These are phyloP conservation scores for Sacculina carcini DNA, from an alignment of 2,888 invertebrate genomes.

Conservation along the genomic window DNA sequence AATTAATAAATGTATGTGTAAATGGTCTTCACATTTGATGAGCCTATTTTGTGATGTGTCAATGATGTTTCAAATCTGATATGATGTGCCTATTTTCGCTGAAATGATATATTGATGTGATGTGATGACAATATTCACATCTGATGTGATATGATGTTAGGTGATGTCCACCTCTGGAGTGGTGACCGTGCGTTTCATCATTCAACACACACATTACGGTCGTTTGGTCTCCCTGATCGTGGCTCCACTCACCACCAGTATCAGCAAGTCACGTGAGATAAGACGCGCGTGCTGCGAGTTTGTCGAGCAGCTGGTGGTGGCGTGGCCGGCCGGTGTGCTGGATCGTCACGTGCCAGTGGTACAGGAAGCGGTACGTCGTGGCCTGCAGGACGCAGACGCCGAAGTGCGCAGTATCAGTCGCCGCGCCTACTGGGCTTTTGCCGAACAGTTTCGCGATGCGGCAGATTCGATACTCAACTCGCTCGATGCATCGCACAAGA, in stretches of 20 bases:
- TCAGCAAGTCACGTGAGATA: constrained; percentile 80
- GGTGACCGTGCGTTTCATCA: constrained; percentile 60
- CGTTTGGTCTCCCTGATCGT: constrained; percentile 47
- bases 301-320: constrained; percentile 47
- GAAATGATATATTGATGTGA: no score
- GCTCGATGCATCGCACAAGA: constrained; percentile 47
- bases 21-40: no score
- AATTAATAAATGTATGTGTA: no score
- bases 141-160: no score
- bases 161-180: constrained; percentile 66
- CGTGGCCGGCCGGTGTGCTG: constrained; percentile 53
- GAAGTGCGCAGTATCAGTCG: neutral
- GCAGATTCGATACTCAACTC: constrained; percentile 56
- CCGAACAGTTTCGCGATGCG: constrained; percentile 62
- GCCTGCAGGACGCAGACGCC: neutral
- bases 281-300: constrained; percentile 50
- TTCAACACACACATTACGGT: constrained; percentile 49
- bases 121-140: no score
- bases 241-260: constrained; percentile 32
- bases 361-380: constrained; percentile 40
- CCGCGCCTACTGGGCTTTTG: constrained; percentile 70
- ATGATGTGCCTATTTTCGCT: no score
- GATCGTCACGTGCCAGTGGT: constrained; percentile 50
- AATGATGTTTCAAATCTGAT: no score
- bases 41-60: no score